Evolutionary conservation across 2,797 vertebrate species (phyloP), one percentile per base, ranked within the genome.

Genomic region (Spondyliosoma cantharus): DNA sequence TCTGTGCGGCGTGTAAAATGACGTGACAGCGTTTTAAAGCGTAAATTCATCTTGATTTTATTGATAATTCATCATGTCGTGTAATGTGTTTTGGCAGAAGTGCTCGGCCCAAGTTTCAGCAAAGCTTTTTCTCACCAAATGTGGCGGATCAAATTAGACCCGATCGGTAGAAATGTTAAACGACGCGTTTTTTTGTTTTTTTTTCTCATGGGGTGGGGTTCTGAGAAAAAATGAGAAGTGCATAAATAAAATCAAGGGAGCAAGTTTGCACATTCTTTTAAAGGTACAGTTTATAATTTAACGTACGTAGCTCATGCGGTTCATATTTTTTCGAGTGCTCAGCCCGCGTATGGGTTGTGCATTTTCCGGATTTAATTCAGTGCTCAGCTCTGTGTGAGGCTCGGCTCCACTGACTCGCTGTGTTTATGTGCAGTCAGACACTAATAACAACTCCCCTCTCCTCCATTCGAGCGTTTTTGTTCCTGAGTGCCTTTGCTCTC

Each of bases 401-500:
- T 83, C 48, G 62, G 64, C 71, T 82, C 59, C 72, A 58, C 7
- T 25, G 70, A 63, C 73, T 78, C 13, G 3, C n/a, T 66, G 57
- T 75, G 60, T 29, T 62, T 81, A 79, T 69, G 61, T 27, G 63
- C 70, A 58, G 59, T 77, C 87, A 84, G 76, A 82, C 85, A 78
- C 90, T 93, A 94, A 94, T 93, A 93, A 91, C 78, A 74, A 74
- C 87, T 93, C 87, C 90, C 90, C 87, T 89, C 90, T 80, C 85
- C 89, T 90, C 90, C 85, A 78, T 92, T 92, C 76, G 83, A 68
- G 78, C 79, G 61, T 90, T 90, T 87, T 87, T 91, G 84, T 94
- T 92, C 89, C 89, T 78, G 86, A 91, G 86, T 90, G 94, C 90
- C 84, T 91, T 66, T 66, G 85, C 91, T 91, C 92, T 95, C 94